phyloP scores from a whole-genome alignment of 2,113 vertebrate species.

The Colius striatus region DNA sequence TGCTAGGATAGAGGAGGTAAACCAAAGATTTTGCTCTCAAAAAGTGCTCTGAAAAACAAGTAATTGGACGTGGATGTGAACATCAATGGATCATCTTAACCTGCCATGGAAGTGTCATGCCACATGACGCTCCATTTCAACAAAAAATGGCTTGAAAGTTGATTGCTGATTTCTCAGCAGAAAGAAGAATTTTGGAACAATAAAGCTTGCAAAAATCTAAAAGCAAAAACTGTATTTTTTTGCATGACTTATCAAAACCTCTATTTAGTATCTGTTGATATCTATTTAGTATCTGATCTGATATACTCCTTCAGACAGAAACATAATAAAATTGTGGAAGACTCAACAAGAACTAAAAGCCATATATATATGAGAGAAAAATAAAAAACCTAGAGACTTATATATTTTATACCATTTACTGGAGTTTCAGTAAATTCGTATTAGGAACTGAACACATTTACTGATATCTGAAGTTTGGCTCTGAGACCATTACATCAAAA shows the following conservation, averaged over 20 bases:
- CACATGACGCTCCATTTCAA: background rate
- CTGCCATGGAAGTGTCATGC: background rate
- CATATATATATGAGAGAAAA: background rate
- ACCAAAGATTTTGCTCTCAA: background rate
- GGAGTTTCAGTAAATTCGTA: background rate
- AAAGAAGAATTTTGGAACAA: background rate
- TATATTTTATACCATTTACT: background rate
- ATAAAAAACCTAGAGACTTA: background rate
- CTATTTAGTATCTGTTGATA: background rate
- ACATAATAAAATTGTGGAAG: background rate
- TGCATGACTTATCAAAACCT: background rate
- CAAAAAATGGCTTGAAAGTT: background rate
- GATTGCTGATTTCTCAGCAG: background rate
- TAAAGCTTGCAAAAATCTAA: background rate
- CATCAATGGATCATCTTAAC: background rate
- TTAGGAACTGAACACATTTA: background rate
- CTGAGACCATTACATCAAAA: background rate
- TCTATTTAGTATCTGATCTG: background rate
- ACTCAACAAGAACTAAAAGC: background rate
- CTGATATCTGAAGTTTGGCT: background rate
- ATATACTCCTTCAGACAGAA: background rate
- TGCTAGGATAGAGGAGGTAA: background rate
- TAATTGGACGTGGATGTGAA: background rate
- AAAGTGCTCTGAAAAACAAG: background rate
- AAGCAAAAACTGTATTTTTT: background rate